Conservation (phyloP, 2,888 invertebrate genomes). For the Stenodera caucasica region DNA sequence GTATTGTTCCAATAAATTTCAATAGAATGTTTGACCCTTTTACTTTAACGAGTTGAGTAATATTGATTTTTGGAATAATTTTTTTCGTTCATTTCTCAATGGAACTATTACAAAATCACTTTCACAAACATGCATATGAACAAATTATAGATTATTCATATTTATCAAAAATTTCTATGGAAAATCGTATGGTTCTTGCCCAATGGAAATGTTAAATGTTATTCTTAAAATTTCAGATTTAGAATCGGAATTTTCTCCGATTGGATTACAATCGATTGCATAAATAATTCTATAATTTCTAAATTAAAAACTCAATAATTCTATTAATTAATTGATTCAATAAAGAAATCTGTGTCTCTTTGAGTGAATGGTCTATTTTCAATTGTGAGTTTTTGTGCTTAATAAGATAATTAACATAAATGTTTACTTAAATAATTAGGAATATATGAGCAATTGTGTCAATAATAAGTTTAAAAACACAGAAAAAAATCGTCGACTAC, state of each 20-base stretch:
- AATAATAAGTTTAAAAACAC: background rate
- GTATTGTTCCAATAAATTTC: too few species aligned
- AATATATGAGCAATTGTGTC: slow-evolving; percentile 5
- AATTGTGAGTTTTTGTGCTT: background rate
- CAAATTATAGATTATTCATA: background rate
- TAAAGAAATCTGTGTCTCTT: too few species aligned
- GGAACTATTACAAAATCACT: background rate
- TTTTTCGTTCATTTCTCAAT: background rate
- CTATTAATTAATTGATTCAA: too few species aligned
- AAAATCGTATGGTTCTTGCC: too few species aligned
- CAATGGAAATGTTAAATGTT: too few species aligned
- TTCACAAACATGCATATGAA: background rate
- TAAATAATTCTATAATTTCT: too few species aligned
- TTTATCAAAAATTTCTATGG: background rate
- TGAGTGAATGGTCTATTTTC: background rate
- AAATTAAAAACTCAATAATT: too few species aligned
- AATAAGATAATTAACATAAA: background rate
- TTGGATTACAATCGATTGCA: too few species aligned
- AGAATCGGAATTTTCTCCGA: too few species aligned
- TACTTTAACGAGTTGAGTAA: background rate
- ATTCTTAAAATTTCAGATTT: too few species aligned
- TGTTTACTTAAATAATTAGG: slow-evolving; percentile 8
- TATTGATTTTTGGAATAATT: background rate
- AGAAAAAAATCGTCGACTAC: background rate
- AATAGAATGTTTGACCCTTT: background rate